Conservation (phyloP, 2,797 vertebrate genomes). For the Selene dorsalis region DNA sequence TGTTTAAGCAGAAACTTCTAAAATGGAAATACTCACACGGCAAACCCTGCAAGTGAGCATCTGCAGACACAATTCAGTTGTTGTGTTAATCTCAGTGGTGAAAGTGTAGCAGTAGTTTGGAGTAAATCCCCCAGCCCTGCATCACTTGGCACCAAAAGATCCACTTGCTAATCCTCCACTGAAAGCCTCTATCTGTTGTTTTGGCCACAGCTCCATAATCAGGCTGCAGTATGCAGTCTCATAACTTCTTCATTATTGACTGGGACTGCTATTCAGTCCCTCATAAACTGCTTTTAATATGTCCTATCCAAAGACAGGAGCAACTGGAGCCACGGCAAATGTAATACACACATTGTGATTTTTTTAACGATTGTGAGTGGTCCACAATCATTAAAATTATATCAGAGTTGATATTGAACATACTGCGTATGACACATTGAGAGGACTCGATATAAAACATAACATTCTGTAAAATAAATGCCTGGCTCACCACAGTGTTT, state of each 20-base stretch:
- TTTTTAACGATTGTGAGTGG: too few species aligned
- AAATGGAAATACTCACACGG: too few species aligned
- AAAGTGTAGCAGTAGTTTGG: background rate
- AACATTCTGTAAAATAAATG: too few species aligned
- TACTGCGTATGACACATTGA: too few species aligned
- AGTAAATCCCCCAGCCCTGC: slow-evolving; percentile 18
- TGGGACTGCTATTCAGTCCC: background rate
- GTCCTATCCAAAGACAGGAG: background rate
- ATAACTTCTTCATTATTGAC: background rate
- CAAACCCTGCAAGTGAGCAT: background rate
- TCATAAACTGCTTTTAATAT: background rate
- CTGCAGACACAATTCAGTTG: background rate
- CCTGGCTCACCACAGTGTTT: too few species aligned
- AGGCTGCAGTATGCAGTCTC: background rate
- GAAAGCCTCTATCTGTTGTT: slow-evolving; percentile 24
- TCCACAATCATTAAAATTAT: too few species aligned
- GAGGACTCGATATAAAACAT: too few species aligned
- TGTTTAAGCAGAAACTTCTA: background rate
- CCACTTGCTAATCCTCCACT: slow-evolving; percentile 28
- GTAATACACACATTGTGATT: too few species aligned
- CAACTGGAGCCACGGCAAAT: too few species aligned
- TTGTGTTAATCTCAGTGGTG: slow-evolving; percentile 10
- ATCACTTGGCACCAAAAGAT: slow-evolving; percentile 18
- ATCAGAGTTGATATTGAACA: too few species aligned
- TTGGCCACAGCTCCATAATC: slow-evolving; percentile 26